Evolutionary conservation across 2,797 vertebrate genomes (phyloP).

Genomic region (Trachops cirrhosus): DNA sequence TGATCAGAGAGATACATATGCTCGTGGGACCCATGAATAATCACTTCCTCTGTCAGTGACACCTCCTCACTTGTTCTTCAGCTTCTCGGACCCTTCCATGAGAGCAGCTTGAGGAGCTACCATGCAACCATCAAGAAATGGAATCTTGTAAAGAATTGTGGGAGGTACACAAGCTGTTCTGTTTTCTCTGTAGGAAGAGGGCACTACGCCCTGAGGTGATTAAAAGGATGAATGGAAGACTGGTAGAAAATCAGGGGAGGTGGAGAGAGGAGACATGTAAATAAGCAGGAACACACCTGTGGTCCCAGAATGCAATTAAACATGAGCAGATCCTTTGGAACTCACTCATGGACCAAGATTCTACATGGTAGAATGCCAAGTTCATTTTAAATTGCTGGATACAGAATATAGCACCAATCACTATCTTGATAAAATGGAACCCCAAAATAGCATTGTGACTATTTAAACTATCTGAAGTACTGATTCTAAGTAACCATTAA

Average conservation of each 20-base stretch:
- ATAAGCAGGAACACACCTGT: slow-evolving; percentile 38
- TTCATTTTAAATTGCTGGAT: background rate
- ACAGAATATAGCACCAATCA: background rate
- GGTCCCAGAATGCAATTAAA: slow-evolving; percentile 64
- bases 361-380: background rate
- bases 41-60: background rate
- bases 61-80: background rate
- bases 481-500: background rate
- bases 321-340: slow-evolving; percentile 32
- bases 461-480: background rate
- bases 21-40: rapidly evolving
- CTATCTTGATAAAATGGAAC: background rate
- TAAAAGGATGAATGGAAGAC: slow-evolving; percentile 22
- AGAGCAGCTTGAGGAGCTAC: background rate
- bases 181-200: slow-evolving; percentile 5
- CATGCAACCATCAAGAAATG: background rate
- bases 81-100: background rate
- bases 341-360: background rate
- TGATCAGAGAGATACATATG: background rate
- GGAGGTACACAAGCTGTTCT: background rate
- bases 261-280: slow-evolving; percentile 33
- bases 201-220: background rate
- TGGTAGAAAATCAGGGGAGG: background rate
- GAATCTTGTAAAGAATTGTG: background rate
- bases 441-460: background rate